A percentile compares a stretch with the other conserved stretches of the same genome.
Conservation (phyloP, 2,888 invertebrate genomes). For the Hypena proboscidalis region DNA sequence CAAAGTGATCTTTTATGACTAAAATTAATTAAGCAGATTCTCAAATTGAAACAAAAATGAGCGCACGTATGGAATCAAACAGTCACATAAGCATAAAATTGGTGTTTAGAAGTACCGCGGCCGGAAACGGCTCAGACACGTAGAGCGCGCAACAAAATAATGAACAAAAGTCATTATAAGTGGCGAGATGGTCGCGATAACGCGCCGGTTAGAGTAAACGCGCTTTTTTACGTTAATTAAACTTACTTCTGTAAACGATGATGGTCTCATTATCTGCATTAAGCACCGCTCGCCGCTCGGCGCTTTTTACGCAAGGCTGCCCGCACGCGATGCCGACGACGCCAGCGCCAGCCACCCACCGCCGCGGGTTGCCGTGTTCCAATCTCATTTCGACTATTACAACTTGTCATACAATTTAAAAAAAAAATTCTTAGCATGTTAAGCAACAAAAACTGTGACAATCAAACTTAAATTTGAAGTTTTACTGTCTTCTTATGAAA, state of each 20-base stretch:
- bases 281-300: slow-evolving; percentile 57
- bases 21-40: slow-evolving; percentile 66
- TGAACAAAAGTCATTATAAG: slow-evolving; percentile 83
- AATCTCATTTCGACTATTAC: slow-evolving; percentile 43
- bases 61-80: slow-evolving; percentile 60
- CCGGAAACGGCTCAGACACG: slow-evolving; percentile 75
- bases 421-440: slow-evolving; percentile 25
- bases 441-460: slow-evolving; percentile 26
- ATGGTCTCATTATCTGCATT: slow-evolving; percentile 75
- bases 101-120: slow-evolving; percentile 65
- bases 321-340: slow-evolving; percentile 41
- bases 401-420: slow-evolving; percentile 31
- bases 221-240: slow-evolving; percentile 84
- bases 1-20: slow-evolving; percentile 50
- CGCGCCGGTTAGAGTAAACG: slow-evolving; percentile 78
- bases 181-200: slow-evolving; percentile 76
- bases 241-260: slow-evolving; percentile 81
- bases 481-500: slow-evolving; percentile 16
- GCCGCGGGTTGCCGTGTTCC: slow-evolving; percentile 46
- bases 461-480: slow-evolving; percentile 11
- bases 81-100: slow-evolving; percentile 73
- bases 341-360: slow-evolving; percentile 10
- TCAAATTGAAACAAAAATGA: slow-evolving; percentile 56
- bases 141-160: slow-evolving; percentile 76
- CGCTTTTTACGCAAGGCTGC: slow-evolving; percentile 70